Percentiles rank a stretch among this genome's conserved stretches.
phyloP scores from a whole-genome alignment of 1,140 invertebrate genomes.

The Uloborus diversus region DNA sequence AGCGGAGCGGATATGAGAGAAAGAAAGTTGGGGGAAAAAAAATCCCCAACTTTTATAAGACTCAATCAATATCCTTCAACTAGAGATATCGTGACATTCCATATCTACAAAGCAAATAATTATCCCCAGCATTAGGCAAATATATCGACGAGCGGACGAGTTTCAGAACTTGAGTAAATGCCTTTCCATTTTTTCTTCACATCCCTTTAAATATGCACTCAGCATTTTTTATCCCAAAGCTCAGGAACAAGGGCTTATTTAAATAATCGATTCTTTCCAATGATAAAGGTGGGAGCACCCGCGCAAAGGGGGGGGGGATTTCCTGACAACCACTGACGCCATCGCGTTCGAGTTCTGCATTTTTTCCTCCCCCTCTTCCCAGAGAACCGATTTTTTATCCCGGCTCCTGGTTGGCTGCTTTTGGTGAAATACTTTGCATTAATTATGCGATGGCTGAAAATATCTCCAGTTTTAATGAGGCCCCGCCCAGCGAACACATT shows the following conservation, averaged over 20 bases:
- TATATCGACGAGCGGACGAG: background rate
- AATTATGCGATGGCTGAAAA: slow-evolving; percentile 55
- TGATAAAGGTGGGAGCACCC: slow-evolving; percentile 30
- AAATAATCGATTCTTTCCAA: slow-evolving; percentile 49
- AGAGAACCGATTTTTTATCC: slow-evolving; percentile 42
- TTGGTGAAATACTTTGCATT: slow-evolving; percentile 54
- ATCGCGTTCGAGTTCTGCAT: slow-evolving; percentile 22
- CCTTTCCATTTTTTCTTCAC: slow-evolving; percentile 1
- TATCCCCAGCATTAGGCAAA: slow-evolving; percentile 9
- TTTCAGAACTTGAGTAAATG: slow-evolving; percentile 17
- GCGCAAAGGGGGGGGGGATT: background rate
- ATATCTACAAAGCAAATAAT: slow-evolving; percentile 26
- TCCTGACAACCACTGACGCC: slow-evolving; percentile 32
- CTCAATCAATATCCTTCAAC: slow-evolving; percentile 24
- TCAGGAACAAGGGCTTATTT: slow-evolving; percentile 44
- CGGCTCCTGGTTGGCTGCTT: slow-evolving; percentile 42
- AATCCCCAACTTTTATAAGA: background rate
- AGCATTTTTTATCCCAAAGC: background rate
- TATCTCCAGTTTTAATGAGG: slow-evolving; percentile 30
- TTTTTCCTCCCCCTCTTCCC: slow-evolving; percentile 44
- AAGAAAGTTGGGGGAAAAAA: background rate
- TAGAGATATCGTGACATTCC: background rate
- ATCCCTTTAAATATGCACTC: background rate
- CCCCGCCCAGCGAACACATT: slow-evolving; percentile 36
- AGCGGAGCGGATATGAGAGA: no score